These are phyloP conservation scores for Tupaia chinensis DNA, from an alignment of 2,113 vertebrate species.

Conservation along the genomic window DNA sequence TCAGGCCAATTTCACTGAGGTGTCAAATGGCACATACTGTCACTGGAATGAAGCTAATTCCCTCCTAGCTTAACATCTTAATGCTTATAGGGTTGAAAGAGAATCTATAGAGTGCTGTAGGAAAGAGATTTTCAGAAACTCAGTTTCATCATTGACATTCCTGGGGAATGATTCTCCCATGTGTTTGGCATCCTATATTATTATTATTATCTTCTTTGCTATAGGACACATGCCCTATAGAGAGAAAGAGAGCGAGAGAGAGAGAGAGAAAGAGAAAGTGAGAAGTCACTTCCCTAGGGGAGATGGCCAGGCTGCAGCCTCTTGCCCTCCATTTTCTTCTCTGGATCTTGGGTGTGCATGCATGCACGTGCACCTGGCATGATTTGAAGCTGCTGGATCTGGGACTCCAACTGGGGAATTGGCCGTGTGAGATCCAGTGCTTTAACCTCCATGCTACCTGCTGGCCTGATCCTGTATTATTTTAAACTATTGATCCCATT, in stretches of 20 bases:
- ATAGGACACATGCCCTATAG: no score
- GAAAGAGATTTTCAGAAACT: conserved; percentile 18
- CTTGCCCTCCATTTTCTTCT: no score
- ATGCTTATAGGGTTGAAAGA: neutral
- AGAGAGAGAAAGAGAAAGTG: no score
- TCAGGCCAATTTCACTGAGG: neutral
- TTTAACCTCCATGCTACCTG: no score
- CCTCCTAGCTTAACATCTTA: neutral
- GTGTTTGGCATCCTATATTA: conserved; percentile 28
- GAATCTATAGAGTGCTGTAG: neutral
- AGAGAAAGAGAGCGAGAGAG: no score
- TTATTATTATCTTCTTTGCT: neutral
- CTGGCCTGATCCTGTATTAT: neutral
- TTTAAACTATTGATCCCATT: conserved; percentile 25
- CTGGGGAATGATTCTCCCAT: neutral
- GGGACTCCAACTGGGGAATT: no score
- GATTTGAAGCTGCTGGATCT: no score
- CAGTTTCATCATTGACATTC: neutral
- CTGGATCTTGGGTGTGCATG: no score
- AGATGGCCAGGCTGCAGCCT: no score
- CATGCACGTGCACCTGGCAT: no score
- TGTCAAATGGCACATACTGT: neutral
- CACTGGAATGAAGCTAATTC: conserved; percentile 12
- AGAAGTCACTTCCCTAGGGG: no score
- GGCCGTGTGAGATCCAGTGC: no score